Evolutionary conservation across 2,113 vertebrate genomes (phyloP).

Genomic region (Vulpes vulpes): DNA sequence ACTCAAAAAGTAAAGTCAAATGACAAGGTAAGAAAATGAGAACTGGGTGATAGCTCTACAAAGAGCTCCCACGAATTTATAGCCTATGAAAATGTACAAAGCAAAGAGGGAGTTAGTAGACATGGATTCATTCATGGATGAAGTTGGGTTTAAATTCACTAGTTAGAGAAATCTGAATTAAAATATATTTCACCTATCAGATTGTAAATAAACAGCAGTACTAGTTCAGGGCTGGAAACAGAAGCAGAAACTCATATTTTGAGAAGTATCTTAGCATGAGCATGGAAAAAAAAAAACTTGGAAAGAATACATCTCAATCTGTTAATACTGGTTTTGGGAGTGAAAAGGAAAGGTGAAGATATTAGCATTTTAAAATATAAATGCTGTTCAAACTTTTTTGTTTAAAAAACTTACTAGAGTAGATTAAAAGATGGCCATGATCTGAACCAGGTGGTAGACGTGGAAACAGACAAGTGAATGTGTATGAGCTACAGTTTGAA

Average conservation of each 20-base stretch:
- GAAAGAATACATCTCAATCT: background rate
- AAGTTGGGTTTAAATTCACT: background rate
- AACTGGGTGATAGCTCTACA: background rate
- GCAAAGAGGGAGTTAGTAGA: background rate
- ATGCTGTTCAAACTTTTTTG: background rate
- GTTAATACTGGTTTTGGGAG: background rate
- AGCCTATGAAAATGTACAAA: background rate
- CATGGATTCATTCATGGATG: background rate
- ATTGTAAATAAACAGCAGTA: background rate
- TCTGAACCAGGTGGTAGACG: background rate
- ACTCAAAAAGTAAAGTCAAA: background rate
- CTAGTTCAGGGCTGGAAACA: background rate
- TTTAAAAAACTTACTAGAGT: background rate
- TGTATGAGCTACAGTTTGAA: background rate
- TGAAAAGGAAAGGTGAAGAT: background rate
- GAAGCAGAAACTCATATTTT: background rate
- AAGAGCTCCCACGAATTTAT: background rate
- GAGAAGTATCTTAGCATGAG: background rate
- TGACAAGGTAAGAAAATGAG: background rate
- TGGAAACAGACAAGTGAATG: background rate
- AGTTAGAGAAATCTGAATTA: slow-evolving; percentile 1
- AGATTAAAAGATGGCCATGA: background rate
- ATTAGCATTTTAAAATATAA: background rate
- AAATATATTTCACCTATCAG: background rate
- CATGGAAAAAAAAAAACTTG: background rate